Conservation (phyloP, 2,888 invertebrate species). For the Lacanobia oleracea region DNA sequence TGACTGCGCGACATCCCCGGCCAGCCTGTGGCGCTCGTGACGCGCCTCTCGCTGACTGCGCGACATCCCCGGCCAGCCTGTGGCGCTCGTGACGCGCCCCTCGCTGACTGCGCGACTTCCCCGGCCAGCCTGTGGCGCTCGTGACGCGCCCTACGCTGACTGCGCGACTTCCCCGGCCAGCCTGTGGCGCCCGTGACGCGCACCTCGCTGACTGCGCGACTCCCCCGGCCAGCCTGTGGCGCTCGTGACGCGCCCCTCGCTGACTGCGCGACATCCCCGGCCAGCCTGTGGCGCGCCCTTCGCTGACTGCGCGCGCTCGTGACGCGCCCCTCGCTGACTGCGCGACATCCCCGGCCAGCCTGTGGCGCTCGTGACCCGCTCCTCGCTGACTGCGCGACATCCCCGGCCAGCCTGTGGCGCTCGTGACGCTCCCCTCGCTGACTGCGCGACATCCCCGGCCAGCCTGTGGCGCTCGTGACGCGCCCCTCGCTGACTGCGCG, state of each 20-base stretch:
- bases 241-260: constrained; percentile 1
- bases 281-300: neutral
- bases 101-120: neutral
- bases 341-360: too few relatives aligned
- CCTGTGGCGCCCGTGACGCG: neutral
- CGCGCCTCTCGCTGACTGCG: neutral
- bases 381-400: constrained; percentile 4
- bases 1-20: neutral
- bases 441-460: neutral
- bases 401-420: neutral
- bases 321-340: neutral
- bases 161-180: constrained; percentile 1
- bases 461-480: neutral
- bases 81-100: neutral
- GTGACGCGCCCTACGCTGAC: neutral
- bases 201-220: too few relatives aligned
- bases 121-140: neutral
- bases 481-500: neutral
- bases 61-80: neutral
- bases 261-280: neutral
- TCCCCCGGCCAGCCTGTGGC: neutral
- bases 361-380: neutral
- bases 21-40: neutral
- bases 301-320: neutral
- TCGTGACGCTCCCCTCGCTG: neutral